phyloP scores from a whole-genome alignment of 1,140 invertebrate species.

The Pararge aegeria region DNA sequence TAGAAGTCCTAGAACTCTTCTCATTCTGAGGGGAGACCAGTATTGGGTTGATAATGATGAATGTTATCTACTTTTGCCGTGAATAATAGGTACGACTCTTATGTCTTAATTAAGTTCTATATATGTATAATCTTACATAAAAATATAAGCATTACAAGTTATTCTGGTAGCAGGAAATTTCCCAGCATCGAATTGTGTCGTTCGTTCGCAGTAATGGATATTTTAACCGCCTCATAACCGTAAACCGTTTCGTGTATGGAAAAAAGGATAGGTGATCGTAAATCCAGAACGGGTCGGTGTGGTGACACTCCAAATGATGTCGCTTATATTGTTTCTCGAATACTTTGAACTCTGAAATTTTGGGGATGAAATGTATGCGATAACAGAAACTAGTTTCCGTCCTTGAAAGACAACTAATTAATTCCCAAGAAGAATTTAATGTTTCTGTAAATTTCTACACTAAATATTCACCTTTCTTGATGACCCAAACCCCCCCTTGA shows the following conservation, averaged over 20 bases:
- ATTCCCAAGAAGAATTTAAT: no score
- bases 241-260: slow-evolving; percentile 24
- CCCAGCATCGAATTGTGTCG: slow-evolving; percentile 15
- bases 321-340: neutral
- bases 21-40: no score
- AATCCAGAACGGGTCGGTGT: slow-evolving; percentile 14
- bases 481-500: no score
- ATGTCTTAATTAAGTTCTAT: no score
- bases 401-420: no score
- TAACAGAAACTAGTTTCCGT: no score
- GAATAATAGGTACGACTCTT: no score
- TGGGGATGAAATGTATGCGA: neutral
- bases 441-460: no score
- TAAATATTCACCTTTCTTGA: no score
- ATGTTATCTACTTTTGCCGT: no score
- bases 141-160: neutral
- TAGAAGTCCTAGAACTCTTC: no score
- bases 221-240: slow-evolving; percentile 30
- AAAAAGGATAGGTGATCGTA: slow-evolving; percentile 22
- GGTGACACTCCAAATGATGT: slow-evolving; percentile 13
- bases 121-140: neutral
- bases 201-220: slow-evolving; percentile 24
- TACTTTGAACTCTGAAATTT: neutral
- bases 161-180: slow-evolving; percentile 1
- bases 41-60: no score